Evolutionary conservation across 2,888 invertebrate species (phyloP), one percentile per base, ranked within the genome.

Genomic region (Hipparchia sbordonii): DNA sequence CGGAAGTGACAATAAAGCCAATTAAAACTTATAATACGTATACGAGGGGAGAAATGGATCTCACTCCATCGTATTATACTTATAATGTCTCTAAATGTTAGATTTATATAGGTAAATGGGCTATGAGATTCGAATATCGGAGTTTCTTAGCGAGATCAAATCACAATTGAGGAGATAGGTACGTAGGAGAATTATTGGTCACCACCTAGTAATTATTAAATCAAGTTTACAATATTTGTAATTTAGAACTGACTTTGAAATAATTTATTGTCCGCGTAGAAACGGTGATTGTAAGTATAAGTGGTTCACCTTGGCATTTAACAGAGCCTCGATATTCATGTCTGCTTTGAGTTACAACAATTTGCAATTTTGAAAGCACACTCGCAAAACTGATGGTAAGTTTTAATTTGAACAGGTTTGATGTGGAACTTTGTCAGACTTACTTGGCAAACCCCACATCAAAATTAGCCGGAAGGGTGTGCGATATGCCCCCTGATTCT

Each of bases 241-340:
- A 67, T 71, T 68, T 72, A 61, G 69, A 59, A 61, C n/a, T 72
- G 75, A 72, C 77, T 77, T 82, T 84, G 76, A 79, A 77, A 78
- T 79, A 76, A 72, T 62, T 62, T 74, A 75, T 63, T 76, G 76
- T 78, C 76, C 74, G 76, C 73, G 70, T 74, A 80, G 80, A 80
- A 79, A 76, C 77, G 81, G 88, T 84, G 88, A 89, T 87, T 89
- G 87, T 85, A 78, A 73, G 81, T 81, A 79, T 82, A 83, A 85
- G 85, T 79, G 74, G 91, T 86, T 92, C 82, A 88, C 92, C 92
- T 92, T 92, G 92, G 89, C 92, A 91, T 92, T 92, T 91, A 86
- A 80, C 77, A 81, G 73, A 75, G 59, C 72, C 76, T 76, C 78
- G 74, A 76, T 76, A 78, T 70, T 68, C 60, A 52, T 77, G 74